Evolutionary conservation across 2,113 vertebrate genomes (phyloP), one percentile per base, ranked within the genome.

Genomic region (Solea solea): DNA sequence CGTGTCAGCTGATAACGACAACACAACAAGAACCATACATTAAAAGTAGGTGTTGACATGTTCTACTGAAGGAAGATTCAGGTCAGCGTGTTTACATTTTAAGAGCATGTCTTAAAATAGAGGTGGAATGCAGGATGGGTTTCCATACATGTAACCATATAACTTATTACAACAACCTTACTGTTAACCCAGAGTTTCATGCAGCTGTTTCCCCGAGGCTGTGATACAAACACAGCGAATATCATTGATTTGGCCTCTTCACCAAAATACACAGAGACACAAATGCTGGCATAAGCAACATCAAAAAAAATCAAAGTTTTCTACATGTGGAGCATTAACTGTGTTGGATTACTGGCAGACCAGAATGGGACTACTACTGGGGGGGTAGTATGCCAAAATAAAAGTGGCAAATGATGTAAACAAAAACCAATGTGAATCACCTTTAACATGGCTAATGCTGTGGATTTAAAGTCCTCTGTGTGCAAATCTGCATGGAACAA

Each of bases 141-240:
- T 86, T 85, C 69, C 81, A 89, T 87, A 83, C 77, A 34, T 83
- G 79, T 61, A 86, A 85, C 64, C 54, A 66, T 81, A 84, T 58
- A 63, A 84, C 79, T 72, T 69, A 86, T 86, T 60, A 80, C 58
- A 69, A 53, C 60, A 68, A 63, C 25, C 77, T 61, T 53, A 4
- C 49, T 68, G 69, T 73, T 85, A 67, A 90, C 79, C 84, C 59
- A 45, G 71, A 70, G 63, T 58, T 66, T 27, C 61, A 28, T 14
- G 76, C 83, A 90, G 85, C 83, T 85, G 85, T 70, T 78, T 80
- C 61, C 51, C 73, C 40, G 54, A 60, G 74, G 61, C 65, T 70
- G 69, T 14, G 41, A 68, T 34, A 63, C 56, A 74, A 80, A 77
- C 55, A 60, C 72, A 60, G 45, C 55, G 41, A 81, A 74, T 52